phyloP scores from a whole-genome alignment of 2,888 invertebrate genomes.

The Tipula unca region DNA sequence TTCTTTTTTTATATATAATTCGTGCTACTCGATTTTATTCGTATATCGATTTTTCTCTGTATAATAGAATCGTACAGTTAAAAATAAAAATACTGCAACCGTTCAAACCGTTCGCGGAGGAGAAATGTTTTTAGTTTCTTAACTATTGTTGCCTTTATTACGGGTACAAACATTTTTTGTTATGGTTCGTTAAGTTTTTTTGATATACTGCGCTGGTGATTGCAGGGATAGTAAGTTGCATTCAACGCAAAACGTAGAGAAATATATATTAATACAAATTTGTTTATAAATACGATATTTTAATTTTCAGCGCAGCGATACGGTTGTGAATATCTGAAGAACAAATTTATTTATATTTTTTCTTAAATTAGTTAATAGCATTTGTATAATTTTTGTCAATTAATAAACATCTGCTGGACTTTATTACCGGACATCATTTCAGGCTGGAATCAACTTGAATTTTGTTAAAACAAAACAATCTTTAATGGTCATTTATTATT shows the following conservation, averaged over 20 bases:
- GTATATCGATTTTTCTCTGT: not conserved
- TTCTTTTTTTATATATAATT: slow-evolving; percentile 1
- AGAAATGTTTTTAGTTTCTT: not conserved
- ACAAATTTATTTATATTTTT: not conserved
- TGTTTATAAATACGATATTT: too few relatives aligned
- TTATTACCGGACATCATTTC: not conserved
- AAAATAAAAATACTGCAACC: not conserved
- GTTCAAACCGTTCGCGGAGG: not conserved
- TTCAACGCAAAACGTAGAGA: too few relatives aligned
- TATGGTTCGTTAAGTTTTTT: not conserved
- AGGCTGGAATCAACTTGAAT: not conserved
- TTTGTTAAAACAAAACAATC: not conserved
- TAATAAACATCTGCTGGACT: not conserved
- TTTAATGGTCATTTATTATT: too few relatives aligned
- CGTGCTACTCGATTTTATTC: slow-evolving; percentile 3
- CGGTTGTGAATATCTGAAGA: not conserved
- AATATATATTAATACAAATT: too few relatives aligned
- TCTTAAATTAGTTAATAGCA: not conserved
- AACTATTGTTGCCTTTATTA: not conserved
- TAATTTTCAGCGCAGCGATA: not conserved
- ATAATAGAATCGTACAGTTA: not conserved
- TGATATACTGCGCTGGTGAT: not conserved
- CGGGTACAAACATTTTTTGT: not conserved
- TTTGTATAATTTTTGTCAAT: not conserved
- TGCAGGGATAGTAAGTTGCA: not conserved